A percentile compares a stretch with the other conserved stretches of the same genome.
Evolutionary conservation across 92 coral and sea anemone species (phyloP).

Genomic region (Epizoanthus fatuus): DNA sequence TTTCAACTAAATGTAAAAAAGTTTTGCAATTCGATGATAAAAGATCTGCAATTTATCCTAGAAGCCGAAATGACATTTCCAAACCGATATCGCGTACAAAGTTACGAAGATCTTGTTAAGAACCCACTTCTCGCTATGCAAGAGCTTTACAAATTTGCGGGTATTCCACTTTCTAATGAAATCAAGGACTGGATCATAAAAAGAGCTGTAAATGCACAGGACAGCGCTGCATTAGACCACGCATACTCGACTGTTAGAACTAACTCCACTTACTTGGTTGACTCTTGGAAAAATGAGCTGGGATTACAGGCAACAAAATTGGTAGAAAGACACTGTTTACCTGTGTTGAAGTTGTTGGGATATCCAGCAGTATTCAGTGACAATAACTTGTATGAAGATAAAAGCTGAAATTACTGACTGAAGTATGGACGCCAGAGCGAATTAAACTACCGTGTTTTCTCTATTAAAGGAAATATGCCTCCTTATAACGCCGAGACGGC

Average conservation of each 20-base stretch:
- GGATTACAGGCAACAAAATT: constrained; percentile 36
- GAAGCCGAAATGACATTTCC: constrained; percentile 63
- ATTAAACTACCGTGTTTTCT: too few species aligned
- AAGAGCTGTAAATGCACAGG: constrained; percentile 22
- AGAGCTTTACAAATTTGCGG: constrained; percentile 73
- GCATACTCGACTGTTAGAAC: constrained; percentile 75
- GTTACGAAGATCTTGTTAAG: constrained; percentile 83
- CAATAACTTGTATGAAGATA: not conserved
- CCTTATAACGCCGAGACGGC: too few species aligned
- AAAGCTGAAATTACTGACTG: not conserved
- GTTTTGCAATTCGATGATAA: constrained; percentile 72
- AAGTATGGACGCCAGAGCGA: too few species aligned
- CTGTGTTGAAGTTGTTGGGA: constrained; percentile 62
- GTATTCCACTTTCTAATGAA: constrained; percentile 58
- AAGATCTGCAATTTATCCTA: constrained; percentile 64
- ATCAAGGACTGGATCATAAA: constrained; percentile 56
- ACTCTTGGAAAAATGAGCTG: constrained; percentile 77
- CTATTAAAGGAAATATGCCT: too few species aligned
- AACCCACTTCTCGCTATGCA: constrained; percentile 45
- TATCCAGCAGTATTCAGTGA: constrained; percentile 46
- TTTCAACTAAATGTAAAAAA: constrained; percentile 60
- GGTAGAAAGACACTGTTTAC: constrained; percentile 82
- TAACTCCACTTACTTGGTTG: constrained; percentile 54
- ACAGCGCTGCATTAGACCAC: not conserved
- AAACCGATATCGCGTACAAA: constrained; percentile 60